Percentiles rank a stretch among this genome's conserved stretches.
Conservation (phyloP, 2,113 vertebrate species). For the Sylvia atricapilla region DNA sequence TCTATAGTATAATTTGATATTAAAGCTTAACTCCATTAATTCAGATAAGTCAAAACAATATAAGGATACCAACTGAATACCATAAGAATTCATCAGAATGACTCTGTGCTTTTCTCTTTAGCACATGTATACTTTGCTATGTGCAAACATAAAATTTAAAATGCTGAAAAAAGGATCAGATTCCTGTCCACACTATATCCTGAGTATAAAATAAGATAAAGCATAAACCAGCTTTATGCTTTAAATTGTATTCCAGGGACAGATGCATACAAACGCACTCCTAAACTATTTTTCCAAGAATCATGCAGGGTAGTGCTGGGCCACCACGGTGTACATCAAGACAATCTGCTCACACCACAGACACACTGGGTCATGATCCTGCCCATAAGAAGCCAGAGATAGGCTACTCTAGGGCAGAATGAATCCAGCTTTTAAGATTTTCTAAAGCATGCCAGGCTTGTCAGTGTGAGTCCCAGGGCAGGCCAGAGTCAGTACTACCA, state of each 20-base stretch:
- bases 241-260: neutral
- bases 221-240: neutral
- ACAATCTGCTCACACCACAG: neutral
- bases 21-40: neutral
- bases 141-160: neutral
- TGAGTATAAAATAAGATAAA: neutral
- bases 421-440: neutral
- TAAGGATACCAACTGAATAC: neutral
- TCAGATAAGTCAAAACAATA: neutral
- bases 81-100: neutral
- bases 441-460: slow-evolving; percentile 5
- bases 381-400: neutral
- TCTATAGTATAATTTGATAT: neutral
- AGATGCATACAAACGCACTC: neutral
- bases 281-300: neutral
- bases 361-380: neutral
- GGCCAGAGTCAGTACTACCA: neutral
- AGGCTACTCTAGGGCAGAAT: neutral
- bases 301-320: neutral
- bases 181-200: neutral
- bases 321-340: neutral
- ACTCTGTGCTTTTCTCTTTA: neutral
- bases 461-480: rapidly evolving
- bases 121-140: neutral
- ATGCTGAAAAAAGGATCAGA: neutral